phyloP scores from a whole-genome alignment of 2,113 vertebrate species.

The Dolichallabes microphthalmus region DNA sequence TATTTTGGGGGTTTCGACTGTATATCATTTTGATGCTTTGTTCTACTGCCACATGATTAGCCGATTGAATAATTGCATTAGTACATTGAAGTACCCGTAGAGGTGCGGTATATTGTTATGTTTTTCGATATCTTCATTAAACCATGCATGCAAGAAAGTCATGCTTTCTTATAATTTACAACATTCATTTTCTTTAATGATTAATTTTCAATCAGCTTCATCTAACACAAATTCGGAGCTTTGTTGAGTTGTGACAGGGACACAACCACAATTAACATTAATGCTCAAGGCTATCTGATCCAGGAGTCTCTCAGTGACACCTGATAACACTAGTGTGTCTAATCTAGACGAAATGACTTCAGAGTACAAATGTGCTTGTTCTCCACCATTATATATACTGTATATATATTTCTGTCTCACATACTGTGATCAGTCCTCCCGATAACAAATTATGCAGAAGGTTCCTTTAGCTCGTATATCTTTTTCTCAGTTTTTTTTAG shows the following conservation, averaged over 20 bases:
- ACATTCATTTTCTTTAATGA: background rate
- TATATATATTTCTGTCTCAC: background rate
- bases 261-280: background rate
- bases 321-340: constrained; percentile 10
- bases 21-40: background rate
- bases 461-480: background rate
- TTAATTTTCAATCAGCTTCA: background rate
- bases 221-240: background rate
- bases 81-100: background rate
- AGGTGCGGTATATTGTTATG: background rate
- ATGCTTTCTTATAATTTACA: background rate
- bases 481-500: background rate
- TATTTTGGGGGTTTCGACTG: too few relatives aligned
- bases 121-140: too few relatives aligned
- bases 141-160: background rate
- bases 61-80: background rate
- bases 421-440: background rate
- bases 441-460: background rate
- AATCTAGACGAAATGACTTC: background rate
- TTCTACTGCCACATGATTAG: background rate
- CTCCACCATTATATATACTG: background rate
- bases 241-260: constrained; percentile 1
- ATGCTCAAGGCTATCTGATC: constrained; percentile 24
- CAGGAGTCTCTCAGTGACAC: constrained; percentile 16
- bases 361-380: background rate